A percentile compares a stretch with the other conserved stretches of the same genome.
Evolutionary conservation across 2,888 invertebrate genomes (phyloP).

Genomic region (Notodonta ziczac): DNA sequence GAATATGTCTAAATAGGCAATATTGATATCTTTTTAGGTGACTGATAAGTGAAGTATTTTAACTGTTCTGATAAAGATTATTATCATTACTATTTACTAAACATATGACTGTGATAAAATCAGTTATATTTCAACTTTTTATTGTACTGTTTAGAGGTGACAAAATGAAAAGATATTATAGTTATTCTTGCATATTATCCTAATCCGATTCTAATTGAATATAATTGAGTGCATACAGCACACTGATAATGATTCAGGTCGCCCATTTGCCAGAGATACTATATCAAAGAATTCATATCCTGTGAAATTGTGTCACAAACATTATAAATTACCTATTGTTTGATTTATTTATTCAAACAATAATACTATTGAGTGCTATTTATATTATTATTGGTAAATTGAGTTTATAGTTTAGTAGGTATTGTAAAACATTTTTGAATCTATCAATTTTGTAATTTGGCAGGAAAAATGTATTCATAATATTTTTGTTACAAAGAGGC

Average conservation of each 20-base stretch:
- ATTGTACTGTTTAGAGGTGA: not conserved
- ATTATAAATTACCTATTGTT: not conserved
- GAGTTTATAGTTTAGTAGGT: too few relatives aligned
- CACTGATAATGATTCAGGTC: conserved; percentile 35
- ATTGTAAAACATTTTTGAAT: too few relatives aligned
- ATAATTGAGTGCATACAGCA: conserved; percentile 27
- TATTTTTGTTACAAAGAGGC: too few relatives aligned
- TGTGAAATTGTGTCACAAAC: conserved; percentile 8
- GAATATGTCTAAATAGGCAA: not conserved
- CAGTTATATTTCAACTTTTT: not conserved
- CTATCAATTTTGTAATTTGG: too few relatives aligned
- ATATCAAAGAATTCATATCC: conserved; percentile 8
- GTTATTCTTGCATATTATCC: not conserved
- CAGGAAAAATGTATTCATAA: too few relatives aligned
- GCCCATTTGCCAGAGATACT: conserved; percentile 18
- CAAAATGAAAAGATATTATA: not conserved
- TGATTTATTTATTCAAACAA: too few relatives aligned
- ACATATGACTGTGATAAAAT: not conserved
- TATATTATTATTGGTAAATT: too few relatives aligned
- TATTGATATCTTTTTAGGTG: conserved; percentile 7
- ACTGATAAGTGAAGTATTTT: conserved; percentile 10
- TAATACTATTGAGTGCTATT: too few relatives aligned
- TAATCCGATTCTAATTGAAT: not conserved
- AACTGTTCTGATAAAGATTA: conserved; percentile 12
- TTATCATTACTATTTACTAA: conserved; percentile 6